Percentiles rank a stretch among this genome's conserved stretches.
Conservation (phyloP, 2,888 invertebrate genomes). For the Euzophera pinguis region DNA sequence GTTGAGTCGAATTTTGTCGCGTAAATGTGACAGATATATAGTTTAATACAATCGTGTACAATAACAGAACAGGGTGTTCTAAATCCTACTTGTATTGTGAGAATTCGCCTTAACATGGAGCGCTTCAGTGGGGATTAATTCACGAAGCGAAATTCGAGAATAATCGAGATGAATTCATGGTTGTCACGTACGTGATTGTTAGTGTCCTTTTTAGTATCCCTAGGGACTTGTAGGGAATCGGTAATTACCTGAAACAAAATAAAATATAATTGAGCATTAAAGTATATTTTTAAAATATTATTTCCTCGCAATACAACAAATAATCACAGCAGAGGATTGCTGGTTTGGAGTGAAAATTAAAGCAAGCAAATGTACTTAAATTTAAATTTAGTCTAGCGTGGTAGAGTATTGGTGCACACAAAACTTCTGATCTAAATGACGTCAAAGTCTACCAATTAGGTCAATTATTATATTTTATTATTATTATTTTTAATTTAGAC, state of each 20-base stretch:
- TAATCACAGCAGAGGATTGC: too few relatives aligned
- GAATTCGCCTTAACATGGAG: not conserved
- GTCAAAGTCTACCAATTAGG: too few relatives aligned
- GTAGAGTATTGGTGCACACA: too few relatives aligned
- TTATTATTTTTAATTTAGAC: too few relatives aligned
- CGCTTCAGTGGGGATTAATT: constrained; percentile 23
- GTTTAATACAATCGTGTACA: not conserved
- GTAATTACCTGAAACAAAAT: constrained; percentile 7
- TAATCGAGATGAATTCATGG: constrained; percentile 25
- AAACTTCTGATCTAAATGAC: too few relatives aligned
- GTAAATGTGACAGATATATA: not conserved
- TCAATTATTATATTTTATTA: too few relatives aligned
- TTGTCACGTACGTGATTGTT: constrained; percentile 23
- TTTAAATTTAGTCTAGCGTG: too few relatives aligned
- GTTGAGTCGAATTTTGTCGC: too few relatives aligned
- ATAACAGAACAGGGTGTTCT: constrained; percentile 1
- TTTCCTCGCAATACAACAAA: too few relatives aligned
- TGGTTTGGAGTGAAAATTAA: too few relatives aligned
- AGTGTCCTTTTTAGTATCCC: not conserved
- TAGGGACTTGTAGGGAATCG: not conserved
- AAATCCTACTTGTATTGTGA: not conserved
- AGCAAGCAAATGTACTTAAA: too few relatives aligned
- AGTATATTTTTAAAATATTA: too few relatives aligned
- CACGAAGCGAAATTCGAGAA: constrained; percentile 22
- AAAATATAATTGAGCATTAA: not conserved